Evolutionary conservation across 2,113 vertebrate genomes (phyloP).

Genomic region (Ctenodactylus gundi): DNA sequence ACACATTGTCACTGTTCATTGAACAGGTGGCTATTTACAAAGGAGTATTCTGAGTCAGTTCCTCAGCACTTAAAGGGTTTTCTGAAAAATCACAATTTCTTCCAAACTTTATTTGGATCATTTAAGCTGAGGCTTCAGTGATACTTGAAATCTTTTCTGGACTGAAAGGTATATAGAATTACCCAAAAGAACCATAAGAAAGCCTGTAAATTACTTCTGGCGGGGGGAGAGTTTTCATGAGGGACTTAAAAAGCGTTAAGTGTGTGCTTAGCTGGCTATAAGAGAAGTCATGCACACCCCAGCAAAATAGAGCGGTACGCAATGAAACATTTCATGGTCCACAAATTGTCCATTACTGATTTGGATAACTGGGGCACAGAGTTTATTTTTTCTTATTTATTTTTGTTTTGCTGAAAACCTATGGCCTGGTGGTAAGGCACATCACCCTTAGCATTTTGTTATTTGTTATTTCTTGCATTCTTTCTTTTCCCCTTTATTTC

Average conservation of each 20-base stretch:
- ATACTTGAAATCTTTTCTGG: constrained; percentile 64
- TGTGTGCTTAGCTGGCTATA: constrained; percentile 44
- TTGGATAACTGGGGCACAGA: constrained; percentile 42
- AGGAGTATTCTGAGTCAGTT: background rate
- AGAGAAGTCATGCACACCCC: constrained; percentile 51
- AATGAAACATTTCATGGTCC: constrained; percentile 57
- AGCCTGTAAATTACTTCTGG: constrained; percentile 61
- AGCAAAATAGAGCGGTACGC: constrained; percentile 47
- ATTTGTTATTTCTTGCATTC: constrained; percentile 37
- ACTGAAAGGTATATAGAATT: constrained; percentile 53
- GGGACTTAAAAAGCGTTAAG: constrained; percentile 52
- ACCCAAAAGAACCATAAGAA: constrained; percentile 56
- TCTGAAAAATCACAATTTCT: constrained; percentile 32
- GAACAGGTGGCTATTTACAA: constrained; percentile 56
- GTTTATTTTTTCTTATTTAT: constrained; percentile 57
- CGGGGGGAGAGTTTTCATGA: constrained; percentile 47
- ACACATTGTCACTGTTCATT: background rate
- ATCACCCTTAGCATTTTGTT: background rate
- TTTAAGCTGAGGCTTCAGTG: constrained; percentile 49
- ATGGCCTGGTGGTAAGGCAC: background rate
- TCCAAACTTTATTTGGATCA: constrained; percentile 49
- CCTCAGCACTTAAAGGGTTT: constrained; percentile 31
- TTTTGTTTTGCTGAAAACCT: constrained; percentile 30
- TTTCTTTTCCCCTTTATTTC: background rate
- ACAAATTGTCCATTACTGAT: constrained; percentile 61